These are phyloP conservation scores for Acrocera orbiculus DNA, from an alignment of 2,888 invertebrate species.

Conservation along the genomic window DNA sequence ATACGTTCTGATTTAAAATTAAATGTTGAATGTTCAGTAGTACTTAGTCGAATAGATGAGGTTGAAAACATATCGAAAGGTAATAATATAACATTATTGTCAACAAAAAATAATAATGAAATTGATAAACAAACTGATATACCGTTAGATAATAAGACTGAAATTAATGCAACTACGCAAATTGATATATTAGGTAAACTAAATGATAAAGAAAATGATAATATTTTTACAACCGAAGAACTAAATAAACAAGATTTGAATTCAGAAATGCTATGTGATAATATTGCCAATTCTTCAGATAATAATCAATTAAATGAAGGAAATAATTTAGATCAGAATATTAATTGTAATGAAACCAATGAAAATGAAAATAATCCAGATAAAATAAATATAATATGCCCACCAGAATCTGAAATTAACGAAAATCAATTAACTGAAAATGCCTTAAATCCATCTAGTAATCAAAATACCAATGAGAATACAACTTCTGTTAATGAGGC, in stretches of 20 bases:
- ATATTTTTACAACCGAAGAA: not conserved
- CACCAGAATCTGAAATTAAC: not conserved
- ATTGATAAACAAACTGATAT: not conserved
- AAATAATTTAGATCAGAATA: conserved; percentile 4
- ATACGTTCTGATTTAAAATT: conserved; percentile 22
- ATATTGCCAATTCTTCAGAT: conserved; percentile 2
- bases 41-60: conserved; percentile 21
- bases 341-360: not conserved
- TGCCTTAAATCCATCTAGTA: not conserved
- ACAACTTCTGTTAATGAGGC: not conserved
- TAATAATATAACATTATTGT: conserved; percentile 15
- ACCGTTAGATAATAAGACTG: too few species aligned
- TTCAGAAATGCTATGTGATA: not conserved
- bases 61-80: conserved; percentile 20
- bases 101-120: conserved; percentile 3
- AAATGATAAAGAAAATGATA: not conserved
- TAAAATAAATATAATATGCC: not conserved
- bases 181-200: not conserved
- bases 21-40: conserved; percentile 21
- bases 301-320: conserved; percentile 6
- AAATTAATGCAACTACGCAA: not conserved
- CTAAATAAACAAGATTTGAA: not conserved
- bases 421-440: not conserved
- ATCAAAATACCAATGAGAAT: not conserved
- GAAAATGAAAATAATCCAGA: conserved; percentile 1